phyloP scores from a whole-genome alignment of 2,113 vertebrate species.

The Podiceps cristatus region DNA sequence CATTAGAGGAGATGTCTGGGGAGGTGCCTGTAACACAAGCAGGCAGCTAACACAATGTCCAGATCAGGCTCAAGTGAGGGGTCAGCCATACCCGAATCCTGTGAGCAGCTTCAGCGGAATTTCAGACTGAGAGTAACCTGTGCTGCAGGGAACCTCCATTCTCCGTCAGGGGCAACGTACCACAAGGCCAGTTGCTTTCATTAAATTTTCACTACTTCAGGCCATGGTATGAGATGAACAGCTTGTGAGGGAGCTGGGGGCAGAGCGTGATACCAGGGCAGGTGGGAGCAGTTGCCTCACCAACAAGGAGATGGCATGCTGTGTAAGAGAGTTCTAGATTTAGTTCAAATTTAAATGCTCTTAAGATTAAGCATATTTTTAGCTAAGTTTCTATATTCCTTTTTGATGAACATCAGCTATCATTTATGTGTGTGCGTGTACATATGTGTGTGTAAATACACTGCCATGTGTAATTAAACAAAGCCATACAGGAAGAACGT shows the following conservation, averaged over 20 bases:
- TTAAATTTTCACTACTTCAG: not conserved
- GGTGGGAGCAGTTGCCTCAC: not conserved
- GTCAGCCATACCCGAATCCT: not conserved
- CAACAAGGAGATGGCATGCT: not conserved
- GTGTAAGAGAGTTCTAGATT: not conserved
- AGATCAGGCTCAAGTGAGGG: not conserved
- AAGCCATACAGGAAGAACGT: not conserved
- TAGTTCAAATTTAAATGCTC: not conserved
- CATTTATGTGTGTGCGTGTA: accelerated
- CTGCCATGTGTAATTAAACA: not conserved
- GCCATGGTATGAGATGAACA: not conserved
- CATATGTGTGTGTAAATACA: accelerated
- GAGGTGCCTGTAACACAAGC: not conserved
- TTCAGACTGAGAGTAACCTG: not conserved
- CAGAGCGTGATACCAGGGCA: not conserved
- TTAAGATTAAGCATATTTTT: not conserved
- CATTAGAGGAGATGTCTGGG: not conserved
- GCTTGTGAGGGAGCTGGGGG: not conserved
- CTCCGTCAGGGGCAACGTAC: accelerated
- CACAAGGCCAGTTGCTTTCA: not conserved
- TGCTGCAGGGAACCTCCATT: not conserved
- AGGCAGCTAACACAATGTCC: not conserved
- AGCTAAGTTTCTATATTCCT: not conserved
- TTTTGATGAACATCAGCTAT: not conserved
- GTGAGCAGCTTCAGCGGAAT: accelerated